These are phyloP conservation scores for Monoplex corrugatus DNA, from an alignment of 2,888 invertebrate species.

Conservation along the genomic window DNA sequence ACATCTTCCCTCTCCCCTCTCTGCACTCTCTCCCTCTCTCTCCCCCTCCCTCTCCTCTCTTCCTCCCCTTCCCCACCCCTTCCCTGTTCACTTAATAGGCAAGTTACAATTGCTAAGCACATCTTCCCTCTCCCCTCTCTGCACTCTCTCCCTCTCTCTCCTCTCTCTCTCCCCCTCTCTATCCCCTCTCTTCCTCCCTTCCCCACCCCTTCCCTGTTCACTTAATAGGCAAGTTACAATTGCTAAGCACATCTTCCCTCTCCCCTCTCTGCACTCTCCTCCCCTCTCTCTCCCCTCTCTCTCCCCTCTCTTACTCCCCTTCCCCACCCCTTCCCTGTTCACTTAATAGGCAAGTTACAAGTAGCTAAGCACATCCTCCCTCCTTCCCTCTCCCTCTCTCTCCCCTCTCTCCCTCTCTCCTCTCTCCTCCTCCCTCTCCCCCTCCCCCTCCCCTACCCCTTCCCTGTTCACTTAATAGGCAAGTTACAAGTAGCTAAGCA, in stretches of 20 bases:
- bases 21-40: background rate
- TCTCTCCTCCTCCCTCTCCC: background rate
- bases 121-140: background rate
- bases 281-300: too few relatives aligned
- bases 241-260: background rate
- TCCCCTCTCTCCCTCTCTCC: background rate
- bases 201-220: background rate
- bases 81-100: background rate
- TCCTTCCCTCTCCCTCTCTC: background rate
- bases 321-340: background rate
- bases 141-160: too few relatives aligned
- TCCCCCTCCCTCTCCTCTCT: background rate
- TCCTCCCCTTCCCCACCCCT: background rate
- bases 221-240: too few relatives aligned
- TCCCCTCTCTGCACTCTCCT: background rate
- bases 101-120: too few relatives aligned
- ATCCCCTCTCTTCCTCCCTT: background rate
- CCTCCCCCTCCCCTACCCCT: background rate
- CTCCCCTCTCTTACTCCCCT: background rate
- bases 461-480: too few relatives aligned
- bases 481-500: too few relatives aligned
- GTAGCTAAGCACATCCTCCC: too few relatives aligned
- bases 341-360: too few relatives aligned
- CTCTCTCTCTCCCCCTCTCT: background rate
- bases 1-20: too few relatives aligned